Conservation (phyloP, 2,113 vertebrate genomes). For the Caranx melampygus region DNA sequence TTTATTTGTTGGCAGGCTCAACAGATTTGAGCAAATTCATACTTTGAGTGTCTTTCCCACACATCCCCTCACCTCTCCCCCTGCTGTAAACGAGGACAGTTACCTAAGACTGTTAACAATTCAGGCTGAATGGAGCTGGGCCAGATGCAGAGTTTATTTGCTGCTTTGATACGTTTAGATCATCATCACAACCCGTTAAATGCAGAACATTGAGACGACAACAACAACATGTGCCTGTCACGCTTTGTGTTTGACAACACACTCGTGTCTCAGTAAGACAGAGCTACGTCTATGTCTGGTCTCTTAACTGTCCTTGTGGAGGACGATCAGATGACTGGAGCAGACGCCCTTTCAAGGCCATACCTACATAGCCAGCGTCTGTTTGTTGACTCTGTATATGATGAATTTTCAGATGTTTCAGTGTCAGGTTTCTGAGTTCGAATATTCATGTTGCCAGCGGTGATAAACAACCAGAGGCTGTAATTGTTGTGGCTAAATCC, state of each 20-base stretch:
- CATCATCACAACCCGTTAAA: background rate
- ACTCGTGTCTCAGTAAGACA: background rate
- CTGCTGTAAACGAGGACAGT: background rate
- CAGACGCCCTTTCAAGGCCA: background rate
- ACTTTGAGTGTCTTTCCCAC: background rate
- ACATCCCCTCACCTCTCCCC: background rate
- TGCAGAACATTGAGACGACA: background rate
- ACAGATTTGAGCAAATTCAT: background rate
- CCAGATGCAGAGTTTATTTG: background rate
- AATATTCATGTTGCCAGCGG: background rate
- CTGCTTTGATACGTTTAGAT: background rate
- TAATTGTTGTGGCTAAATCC: constrained; percentile 3
- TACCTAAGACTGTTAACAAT: background rate
- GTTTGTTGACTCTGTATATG: background rate
- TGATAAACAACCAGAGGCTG: background rate
- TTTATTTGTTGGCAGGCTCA: background rate
- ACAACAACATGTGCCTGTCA: background rate
- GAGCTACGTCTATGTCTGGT: background rate
- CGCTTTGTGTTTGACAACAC: too few relatives aligned
- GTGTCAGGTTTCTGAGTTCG: constrained; percentile 1
- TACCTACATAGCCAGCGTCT: too few relatives aligned
- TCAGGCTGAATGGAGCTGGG: background rate
- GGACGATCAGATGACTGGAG: background rate
- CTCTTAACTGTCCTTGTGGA: background rate
- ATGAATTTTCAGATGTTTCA: constrained; percentile 20